These are phyloP conservation scores for Drosophila elegans DNA, from an alignment of 1,140 invertebrate genomes.

Conservation along the genomic window DNA sequence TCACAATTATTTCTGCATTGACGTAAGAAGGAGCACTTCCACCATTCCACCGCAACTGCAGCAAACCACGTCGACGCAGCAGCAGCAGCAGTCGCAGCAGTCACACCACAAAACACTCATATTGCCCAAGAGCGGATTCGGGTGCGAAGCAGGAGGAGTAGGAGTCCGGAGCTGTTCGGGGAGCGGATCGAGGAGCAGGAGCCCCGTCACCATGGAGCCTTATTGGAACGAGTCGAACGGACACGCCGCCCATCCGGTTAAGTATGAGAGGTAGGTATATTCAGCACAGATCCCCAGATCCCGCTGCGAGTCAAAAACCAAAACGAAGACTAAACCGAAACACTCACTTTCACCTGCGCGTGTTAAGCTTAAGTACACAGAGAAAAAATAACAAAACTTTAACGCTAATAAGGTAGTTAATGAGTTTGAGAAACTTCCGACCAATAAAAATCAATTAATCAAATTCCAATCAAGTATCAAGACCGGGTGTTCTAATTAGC, in stretches of 20 bases:
- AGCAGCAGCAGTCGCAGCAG: conserved; percentile 40
- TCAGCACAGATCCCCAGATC: conserved; percentile 11
- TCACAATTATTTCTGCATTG: conserved; percentile 52
- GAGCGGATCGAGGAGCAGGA: conserved; percentile 35
- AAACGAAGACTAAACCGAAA: conserved; percentile 29
- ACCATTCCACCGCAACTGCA: conserved; percentile 79
- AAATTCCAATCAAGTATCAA: no score
- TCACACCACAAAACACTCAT: conserved; percentile 5
- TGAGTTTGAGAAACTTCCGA: neutral
- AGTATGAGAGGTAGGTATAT: conserved; percentile 85
- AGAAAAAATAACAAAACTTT: conserved; percentile 30
- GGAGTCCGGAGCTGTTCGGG: conserved; percentile 20
- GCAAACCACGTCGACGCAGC: conserved; percentile 63
- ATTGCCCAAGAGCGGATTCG: conserved; percentile 37
- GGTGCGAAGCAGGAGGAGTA: neutral
- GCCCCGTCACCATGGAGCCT: conserved; percentile 71
- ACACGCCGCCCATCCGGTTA: conserved; percentile 84
- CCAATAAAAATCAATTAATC: no score
- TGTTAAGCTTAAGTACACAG: conserved; percentile 61
- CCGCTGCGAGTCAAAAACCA: conserved; percentile 25
- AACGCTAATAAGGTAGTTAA: neutral
- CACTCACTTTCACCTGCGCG: conserved; percentile 74
- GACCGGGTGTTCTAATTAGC: no score
- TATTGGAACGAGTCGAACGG: conserved; percentile 84
- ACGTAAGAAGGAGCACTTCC: conserved; percentile 63